Evolutionary conservation across 2,888 invertebrate genomes (phyloP), one percentile per base, ranked within the genome.

Genomic region (Cheilosia grossa): DNA sequence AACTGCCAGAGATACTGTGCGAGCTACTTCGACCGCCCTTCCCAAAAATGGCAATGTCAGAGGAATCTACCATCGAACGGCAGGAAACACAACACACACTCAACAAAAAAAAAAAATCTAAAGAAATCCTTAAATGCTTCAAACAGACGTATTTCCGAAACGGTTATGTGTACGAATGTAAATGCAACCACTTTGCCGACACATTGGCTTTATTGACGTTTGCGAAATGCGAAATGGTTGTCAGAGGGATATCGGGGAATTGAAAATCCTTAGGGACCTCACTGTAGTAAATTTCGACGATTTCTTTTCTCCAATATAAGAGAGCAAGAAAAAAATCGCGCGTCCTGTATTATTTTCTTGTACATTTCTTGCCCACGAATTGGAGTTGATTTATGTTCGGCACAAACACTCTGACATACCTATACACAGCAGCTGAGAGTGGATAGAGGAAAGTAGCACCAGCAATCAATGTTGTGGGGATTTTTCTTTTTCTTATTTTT

Each of bases 171-270:
- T 75, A 85, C 85, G 85, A 85, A 85, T 85, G 85, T 85, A 85
- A 85, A 85, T 85, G 81, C 85, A 85, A 85, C 81, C 85, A 85
- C 85, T 85, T 85, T 85, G 81, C 85, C 75, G 81, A 85, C 85
- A 85, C 85, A 85, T 85, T 85, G 85, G 81, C 85, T 85, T 81
- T 85, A 85, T 85, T 85, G 85, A 85, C 81, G 85, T 81, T 81
- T 85, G 80, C 75, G 80, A 78, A 77, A 77, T 67, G 61, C 77
- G 77, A 83, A 81, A 77, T 77, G 85, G 49, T 40, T 81, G 81
- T 77, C 81, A 72, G 85, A 81, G 47, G 49, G 42, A 75, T 67
- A 73, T 42, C 56, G 72, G 56, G 58, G 64, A 80, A 69, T 80
- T 69, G 83, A 81, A 81, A 81, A 81, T 85, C 85, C 81, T 81